Evolutionary conservation across 2,888 invertebrate genomes (phyloP), one percentile per base, ranked within the genome.

Genomic region (Hololepta plana): DNA sequence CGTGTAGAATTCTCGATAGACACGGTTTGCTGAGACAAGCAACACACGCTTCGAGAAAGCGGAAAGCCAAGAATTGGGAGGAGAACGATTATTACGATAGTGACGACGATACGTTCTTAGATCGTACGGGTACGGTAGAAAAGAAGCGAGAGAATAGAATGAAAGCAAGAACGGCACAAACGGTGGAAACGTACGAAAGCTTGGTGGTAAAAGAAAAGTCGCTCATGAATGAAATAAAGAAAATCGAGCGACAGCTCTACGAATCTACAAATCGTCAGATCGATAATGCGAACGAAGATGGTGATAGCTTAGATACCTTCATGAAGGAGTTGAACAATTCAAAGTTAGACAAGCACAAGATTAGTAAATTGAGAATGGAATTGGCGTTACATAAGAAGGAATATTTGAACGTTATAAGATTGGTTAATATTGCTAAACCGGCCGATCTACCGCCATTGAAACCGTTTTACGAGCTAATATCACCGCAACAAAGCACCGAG

Each of bases 101-200:
- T 2, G 93, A 98, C 44, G 96, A 98, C 32, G 96, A 98, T 51
- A 80, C 79, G 12, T 98, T 82, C 59, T 64, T 90, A 27, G 98
- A 98, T 51, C 62, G 96, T 34, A 98, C 98, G 1, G 96, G 95
- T 2, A 71, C 75, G 29, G 71, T 96, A 12, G 91, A 93, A 51
- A 68, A 69, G 39, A 93, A 91, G 48, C 64, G 95, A 4, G 64
- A 71, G 39, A 65, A 69, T 31, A 62, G 91, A 28, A 84, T 82
- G 73, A 61, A 66, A 46, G 53, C 59, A 10, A 66, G 67, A 33
- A 61, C 67, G 35, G 65, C 67, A 1, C 67, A 67, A 44, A 61
- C 66, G 8, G 49, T 56, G 7, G 61, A 62, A 45, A 76, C 74
- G 1, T 74, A 76, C 36, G 67, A 70, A 14, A 67, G 67, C 37